These are phyloP conservation scores for Pantherophis guttatus DNA, from an alignment of 2,113 vertebrate genomes.

Conservation along the genomic window DNA sequence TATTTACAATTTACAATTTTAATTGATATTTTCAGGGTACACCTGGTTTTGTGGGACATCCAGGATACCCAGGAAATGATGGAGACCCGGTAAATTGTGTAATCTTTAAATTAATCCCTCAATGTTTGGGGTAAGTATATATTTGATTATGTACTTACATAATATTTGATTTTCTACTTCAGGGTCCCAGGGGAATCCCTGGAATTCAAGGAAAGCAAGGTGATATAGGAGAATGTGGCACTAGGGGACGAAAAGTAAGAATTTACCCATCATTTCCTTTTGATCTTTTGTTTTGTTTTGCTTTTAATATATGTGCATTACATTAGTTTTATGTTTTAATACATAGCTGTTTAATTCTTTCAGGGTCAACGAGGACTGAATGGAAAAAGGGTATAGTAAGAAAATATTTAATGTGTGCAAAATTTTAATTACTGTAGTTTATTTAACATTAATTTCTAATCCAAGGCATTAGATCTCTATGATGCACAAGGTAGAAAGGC, in stretches of 20 bases:
- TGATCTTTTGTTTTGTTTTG: background rate
- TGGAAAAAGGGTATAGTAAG: background rate
- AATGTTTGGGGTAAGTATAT: background rate
- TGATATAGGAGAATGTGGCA: background rate
- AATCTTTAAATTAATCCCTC: background rate
- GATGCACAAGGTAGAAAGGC: background rate
- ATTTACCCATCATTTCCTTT: background rate
- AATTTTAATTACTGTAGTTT: background rate
- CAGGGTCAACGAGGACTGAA: background rate
- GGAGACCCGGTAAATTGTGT: conserved; percentile 9
- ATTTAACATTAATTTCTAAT: background rate
- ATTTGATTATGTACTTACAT: background rate
- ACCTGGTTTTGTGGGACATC: background rate
- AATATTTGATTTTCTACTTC: background rate
- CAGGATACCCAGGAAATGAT: background rate
- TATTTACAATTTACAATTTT: background rate
- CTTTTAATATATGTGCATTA: background rate
- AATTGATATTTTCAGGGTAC: background rate
- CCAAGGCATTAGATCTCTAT: background rate
- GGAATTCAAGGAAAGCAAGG: background rate
- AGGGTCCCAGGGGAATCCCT: background rate
- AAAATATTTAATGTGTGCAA: background rate
- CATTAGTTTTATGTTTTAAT: background rate
- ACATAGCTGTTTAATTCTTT: conserved; percentile 3
- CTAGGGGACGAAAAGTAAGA: background rate